Conservation (phyloP, 2,888 invertebrate genomes). For the Chrysolina oricalcia region DNA sequence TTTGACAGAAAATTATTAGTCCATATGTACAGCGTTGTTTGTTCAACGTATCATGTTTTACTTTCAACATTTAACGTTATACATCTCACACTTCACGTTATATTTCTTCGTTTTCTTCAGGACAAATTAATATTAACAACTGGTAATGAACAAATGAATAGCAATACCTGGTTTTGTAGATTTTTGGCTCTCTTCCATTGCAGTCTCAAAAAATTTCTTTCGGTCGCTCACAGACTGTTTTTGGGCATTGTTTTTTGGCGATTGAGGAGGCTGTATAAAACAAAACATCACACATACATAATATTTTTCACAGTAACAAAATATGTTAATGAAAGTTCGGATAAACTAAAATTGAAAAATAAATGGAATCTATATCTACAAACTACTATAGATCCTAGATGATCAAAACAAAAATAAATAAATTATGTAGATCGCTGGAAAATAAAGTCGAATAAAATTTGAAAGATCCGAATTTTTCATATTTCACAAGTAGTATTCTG, state of each 20-base stretch:
- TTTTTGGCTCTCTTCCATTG: conserved; percentile 93
- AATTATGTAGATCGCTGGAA: neutral
- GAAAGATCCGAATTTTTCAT: neutral
- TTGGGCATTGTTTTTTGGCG: conserved; percentile 82
- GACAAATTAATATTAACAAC: too few species aligned
- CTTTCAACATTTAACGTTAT: too few species aligned
- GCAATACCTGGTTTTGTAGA: conserved; percentile 86
- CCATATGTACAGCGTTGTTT: too few species aligned
- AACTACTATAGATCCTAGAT: neutral
- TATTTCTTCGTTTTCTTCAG: too few species aligned
- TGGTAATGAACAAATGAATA: too few species aligned
- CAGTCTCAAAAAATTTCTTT: conserved; percentile 96
- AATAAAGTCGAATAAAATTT: neutral
- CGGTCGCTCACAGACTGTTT: conserved; percentile 94
- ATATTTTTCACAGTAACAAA: neutral
- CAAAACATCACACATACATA: conserved; percentile 6
- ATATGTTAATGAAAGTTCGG: neutral
- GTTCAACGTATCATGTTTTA: too few species aligned
- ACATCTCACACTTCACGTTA: too few species aligned
- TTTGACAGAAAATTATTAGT: too few species aligned
- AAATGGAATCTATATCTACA: neutral
- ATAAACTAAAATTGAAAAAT: neutral
- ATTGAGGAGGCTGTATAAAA: conserved; percentile 74
- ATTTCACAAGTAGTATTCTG: too few species aligned
- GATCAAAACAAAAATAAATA: neutral